Base-by-base conservation (phyloP, 2,113 vertebrate species). In the Ia io region DNA sequence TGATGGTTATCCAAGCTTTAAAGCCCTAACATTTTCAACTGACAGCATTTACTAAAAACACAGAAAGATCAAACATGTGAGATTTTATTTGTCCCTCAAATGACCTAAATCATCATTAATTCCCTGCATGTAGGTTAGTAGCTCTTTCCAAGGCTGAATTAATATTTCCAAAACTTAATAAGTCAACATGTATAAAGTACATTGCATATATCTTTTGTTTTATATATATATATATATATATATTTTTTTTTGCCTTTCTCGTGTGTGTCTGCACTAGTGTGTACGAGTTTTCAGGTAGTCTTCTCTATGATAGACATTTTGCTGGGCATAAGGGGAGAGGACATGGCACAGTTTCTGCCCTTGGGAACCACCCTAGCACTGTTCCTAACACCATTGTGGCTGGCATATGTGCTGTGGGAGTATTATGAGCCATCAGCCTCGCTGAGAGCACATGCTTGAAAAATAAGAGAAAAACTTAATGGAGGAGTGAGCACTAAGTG, bases 81-180 rank as follows among this genome's bases (percentile, higher is more conserved):
- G 30, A 51, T 10, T 42, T 76, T 77, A 78, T 78, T 49, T 7
- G 18, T 30, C 13, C 32, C 77, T 83, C 32, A 74, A 77, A 61
- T 73, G 16, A 13, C 16, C 74, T 69, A 91, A 85, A 84, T 77
- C 42, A 90, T 65, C 35, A 40, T 28, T 35, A 61, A 77, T 32
- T 22, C 53, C 28, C 35, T 18, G 49, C 49, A 67, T 56, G 56
- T 9, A 76, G 28, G 59, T 23, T 11, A 76, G 30, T 28, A 56
- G 14, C 35, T 86, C 74, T 84, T 86, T 71, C 44, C 6, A 77
- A 63, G 73, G 67, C 17, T 47, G 51, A 80, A 61, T 67, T 71
- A 76, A 49, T 79, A 80, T 86, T 95, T 89, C 67, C 44, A 63
- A 42, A 84, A 90, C 35, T 51, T 71, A 80, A 12, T 67, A 91